Evolutionary conservation across 2,797 vertebrate species (phyloP).

Genomic region (Phoeniculus purpureus): DNA sequence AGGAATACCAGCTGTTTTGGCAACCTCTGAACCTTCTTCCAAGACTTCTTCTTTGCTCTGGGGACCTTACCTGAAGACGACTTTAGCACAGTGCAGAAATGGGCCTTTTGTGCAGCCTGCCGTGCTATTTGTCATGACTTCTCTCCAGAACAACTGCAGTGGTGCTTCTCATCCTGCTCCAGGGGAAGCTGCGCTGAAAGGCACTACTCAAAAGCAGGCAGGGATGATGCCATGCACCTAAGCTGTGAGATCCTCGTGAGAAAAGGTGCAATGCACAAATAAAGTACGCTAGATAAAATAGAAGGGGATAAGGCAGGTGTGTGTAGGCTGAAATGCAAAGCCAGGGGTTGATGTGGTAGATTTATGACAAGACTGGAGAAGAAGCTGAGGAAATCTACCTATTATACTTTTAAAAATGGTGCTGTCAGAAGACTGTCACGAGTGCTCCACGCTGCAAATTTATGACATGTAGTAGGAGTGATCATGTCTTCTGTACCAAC

Average conservation of each 20-base stretch:
- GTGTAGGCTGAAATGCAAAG: slow-evolving; percentile 51
- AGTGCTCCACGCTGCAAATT: slow-evolving; percentile 27
- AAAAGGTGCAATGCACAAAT: background rate
- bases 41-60: background rate
- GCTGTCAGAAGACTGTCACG: slow-evolving; percentile 31
- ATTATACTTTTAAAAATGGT: slow-evolving; percentile 48
- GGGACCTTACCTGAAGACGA: background rate
- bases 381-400: slow-evolving; percentile 40
- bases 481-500: slow-evolving; percentile 7
- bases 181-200: background rate
- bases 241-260: background rate
- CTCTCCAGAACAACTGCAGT: background rate
- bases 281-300: background rate
- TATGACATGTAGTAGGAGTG: slow-evolving; percentile 57
- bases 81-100: background rate
- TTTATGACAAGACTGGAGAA: slow-evolving; percentile 56
- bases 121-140: background rate
- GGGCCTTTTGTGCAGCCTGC: background rate
- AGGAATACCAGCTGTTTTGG: background rate
- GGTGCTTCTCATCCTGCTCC: background rate
- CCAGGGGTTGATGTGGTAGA: slow-evolving; percentile 42
- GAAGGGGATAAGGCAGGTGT: slow-evolving; percentile 36
- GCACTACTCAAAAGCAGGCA: background rate
- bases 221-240: background rate
- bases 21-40: background rate